Percentiles rank a stretch among this genome's conserved stretches.
Evolutionary conservation across 2,113 vertebrate genomes (phyloP).

Genomic region (Phainopepla nitens): DNA sequence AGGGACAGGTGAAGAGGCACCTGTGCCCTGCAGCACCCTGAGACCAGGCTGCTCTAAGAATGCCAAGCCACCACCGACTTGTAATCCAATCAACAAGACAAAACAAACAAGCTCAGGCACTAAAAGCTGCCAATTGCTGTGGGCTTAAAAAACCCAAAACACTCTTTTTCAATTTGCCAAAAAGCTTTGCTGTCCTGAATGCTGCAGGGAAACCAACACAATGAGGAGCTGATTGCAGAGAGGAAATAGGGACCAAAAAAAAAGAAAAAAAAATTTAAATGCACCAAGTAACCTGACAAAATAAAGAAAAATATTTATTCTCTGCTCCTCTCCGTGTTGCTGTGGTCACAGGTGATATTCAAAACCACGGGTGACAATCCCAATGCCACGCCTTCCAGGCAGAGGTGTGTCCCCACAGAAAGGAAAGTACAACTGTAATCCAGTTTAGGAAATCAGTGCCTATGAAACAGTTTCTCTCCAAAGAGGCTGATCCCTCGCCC

Average conservation of each 20-base stretch:
- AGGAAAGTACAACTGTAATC: neutral
- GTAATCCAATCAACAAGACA: neutral
- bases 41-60: neutral
- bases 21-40: neutral
- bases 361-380: neutral
- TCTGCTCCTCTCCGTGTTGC: neutral
- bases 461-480: neutral
- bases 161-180: neutral
- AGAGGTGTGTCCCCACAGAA: accelerated
- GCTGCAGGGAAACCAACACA: neutral
- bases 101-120: neutral
- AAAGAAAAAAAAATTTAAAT: too few species aligned
- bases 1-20: neutral
- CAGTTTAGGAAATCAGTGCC: neutral
- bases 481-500: neutral
- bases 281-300: neutral
- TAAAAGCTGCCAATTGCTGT: neutral
- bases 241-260: neutral
- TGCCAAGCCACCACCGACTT: neutral
- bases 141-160: neutral
- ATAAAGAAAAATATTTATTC: neutral
- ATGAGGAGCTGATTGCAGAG: neutral
- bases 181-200: neutral
- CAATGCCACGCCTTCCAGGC: neutral
- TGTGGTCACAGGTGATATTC: neutral